Evolutionary conservation across 2,888 invertebrate species (phyloP), one percentile per base, ranked within the genome.

Genomic region (Drosophila rellima): DNA sequence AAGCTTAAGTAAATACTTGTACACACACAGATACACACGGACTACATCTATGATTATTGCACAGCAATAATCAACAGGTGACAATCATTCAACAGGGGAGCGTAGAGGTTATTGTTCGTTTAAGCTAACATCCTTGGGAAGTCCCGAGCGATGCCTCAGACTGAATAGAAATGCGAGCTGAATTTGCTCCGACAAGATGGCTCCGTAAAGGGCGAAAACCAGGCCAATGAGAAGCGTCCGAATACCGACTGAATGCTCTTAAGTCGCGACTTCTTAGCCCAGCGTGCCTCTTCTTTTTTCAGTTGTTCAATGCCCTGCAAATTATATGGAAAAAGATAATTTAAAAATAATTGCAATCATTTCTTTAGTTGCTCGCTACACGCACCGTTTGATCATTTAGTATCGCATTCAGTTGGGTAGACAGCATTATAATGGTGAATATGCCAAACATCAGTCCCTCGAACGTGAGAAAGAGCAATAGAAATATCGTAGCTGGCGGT

Each of bases 381-480:
- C 94, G 92, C 92, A 97, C 98, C 83, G 99, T 99, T 94, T 99
- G 98, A 93, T 99, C 99, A 90, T 98, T 97, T 95, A 98, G 98
- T 91, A 99, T 99, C 26, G 99, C 98, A 91, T 98, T 97, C 42
- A 99, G 93, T 93, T 99, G 99, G 0, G 98, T 98, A 50, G 97
- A 97, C 84, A 98, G 95, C 99, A 99, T 99, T 42, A 99, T 98
- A 26, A 96, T 96, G 0, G 99, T 99, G 93, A 99, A 99, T 81
- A 99, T 97, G 20, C 98, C 98, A 93, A 99, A 99, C 50, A 99
- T 94, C 39, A 99, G 94, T 0, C 98, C 97, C 93, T 99, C 98
- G 80, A 98, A 98, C 57, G 97, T 96, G 35, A 99, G 94, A 91
- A 98, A 98, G 62, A 99, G 94, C 52, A 99, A 93, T 40, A 99